phyloP scores from a whole-genome alignment of 2,113 vertebrate species.

The Grus americana region DNA sequence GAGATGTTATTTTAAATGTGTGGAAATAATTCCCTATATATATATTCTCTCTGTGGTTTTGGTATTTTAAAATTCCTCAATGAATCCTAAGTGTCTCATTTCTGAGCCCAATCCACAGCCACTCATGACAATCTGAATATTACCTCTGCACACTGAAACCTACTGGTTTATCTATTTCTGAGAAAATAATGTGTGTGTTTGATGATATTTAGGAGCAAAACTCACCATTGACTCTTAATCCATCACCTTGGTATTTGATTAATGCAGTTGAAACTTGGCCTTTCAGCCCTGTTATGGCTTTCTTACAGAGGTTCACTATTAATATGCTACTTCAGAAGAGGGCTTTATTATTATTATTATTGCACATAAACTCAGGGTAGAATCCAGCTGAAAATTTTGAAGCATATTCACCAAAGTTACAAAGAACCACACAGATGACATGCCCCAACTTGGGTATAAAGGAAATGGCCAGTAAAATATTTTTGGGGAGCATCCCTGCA shows the following conservation, averaged over 20 bases:
- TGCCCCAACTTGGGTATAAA: neutral
- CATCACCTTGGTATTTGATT: neutral
- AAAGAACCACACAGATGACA: neutral
- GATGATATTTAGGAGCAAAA: neutral
- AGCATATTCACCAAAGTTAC: neutral
- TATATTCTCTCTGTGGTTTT: neutral
- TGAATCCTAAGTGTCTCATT: neutral
- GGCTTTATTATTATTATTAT: neutral
- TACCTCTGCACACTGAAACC: neutral
- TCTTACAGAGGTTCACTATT: neutral
- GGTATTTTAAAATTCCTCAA: rapidly evolving
- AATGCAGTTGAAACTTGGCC: neutral
- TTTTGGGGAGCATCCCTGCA: neutral
- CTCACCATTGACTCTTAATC: neutral
- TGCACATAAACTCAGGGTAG: neutral
- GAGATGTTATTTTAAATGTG: neutral
- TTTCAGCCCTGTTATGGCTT: neutral
- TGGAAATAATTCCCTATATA: neutral
- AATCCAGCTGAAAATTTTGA: neutral
- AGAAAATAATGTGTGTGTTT: neutral
- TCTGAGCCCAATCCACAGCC: neutral
- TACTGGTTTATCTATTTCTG: neutral
- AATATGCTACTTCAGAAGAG: neutral
- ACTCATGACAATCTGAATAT: neutral
- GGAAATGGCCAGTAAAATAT: neutral